Conservation (phyloP, 2,113 vertebrate genomes). For the Calyptomena viridis region DNA sequence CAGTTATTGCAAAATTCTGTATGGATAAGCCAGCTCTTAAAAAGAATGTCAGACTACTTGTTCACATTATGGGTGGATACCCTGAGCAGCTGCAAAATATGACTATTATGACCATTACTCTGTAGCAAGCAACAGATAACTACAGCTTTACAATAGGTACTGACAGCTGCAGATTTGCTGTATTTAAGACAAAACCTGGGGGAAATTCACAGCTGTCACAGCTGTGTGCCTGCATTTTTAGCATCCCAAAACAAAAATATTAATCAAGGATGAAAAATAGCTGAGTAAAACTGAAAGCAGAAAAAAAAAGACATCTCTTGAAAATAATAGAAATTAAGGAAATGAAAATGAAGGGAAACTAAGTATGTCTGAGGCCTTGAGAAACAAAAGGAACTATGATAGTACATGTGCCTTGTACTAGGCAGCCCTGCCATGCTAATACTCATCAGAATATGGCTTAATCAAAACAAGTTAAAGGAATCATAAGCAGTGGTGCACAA, state of each 20-base stretch:
- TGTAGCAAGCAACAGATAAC: not conserved
- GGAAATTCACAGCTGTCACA: not conserved
- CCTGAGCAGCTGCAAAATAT: not conserved
- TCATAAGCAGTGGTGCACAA: not conserved
- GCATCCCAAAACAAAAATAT: not conserved
- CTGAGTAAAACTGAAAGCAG: not conserved
- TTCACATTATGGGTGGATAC: not conserved
- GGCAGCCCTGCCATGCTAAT: not conserved
- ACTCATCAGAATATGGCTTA: not conserved
- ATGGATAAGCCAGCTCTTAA: not conserved
- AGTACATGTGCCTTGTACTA: not conserved
- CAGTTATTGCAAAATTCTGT: slow-evolving; percentile 30
- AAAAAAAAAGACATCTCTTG: not conserved
- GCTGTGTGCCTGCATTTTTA: not conserved
- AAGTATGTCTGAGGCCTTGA: not conserved
- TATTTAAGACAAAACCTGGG: not conserved
- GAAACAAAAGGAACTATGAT: not conserved
- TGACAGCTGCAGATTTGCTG: not conserved
- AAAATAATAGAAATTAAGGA: not conserved
- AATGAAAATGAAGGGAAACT: not conserved
- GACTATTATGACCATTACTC: not conserved
- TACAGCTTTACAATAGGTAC: not conserved
- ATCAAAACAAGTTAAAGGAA: not conserved
- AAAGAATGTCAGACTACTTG: not conserved
- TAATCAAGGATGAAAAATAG: not conserved